Evolutionary conservation across 35 echinoderm and acorn worm genomes (phyloP).

Genomic region (Lytechinus pictus): DNA sequence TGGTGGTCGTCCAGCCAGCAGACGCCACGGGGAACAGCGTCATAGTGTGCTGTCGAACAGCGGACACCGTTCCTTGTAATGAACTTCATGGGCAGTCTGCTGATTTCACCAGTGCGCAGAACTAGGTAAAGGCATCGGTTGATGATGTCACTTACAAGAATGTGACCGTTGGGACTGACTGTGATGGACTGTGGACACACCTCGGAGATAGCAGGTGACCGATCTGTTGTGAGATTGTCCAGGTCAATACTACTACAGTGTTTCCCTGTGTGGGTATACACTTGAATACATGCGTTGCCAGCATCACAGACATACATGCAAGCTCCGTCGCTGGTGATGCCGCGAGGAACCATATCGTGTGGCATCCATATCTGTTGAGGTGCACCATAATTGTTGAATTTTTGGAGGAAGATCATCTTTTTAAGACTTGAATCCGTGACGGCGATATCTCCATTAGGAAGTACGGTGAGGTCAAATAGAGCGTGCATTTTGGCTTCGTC

Average conservation of each 20-base stretch:
- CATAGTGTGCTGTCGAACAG: not conserved
- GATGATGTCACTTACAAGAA: slow-evolving; percentile 31
- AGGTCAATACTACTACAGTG: slow-evolving; percentile 45
- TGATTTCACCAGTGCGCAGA: slow-evolving; percentile 41
- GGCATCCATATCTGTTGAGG: slow-evolving; percentile 36
- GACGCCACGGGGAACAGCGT: slow-evolving; percentile 15
- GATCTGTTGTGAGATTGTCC: slow-evolving; percentile 22
- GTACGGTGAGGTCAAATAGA: slow-evolving; percentile 27
- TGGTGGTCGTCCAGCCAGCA: slow-evolving; percentile 29
- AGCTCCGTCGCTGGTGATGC: slow-evolving; percentile 38
- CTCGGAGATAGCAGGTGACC: not conserved
- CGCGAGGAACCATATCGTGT: slow-evolving; percentile 34
- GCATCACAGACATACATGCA: slow-evolving; percentile 41
- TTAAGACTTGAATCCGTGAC: slow-evolving; percentile 31
- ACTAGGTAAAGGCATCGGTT: slow-evolving; percentile 40
- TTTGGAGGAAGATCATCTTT: slow-evolving; percentile 24
- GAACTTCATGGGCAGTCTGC: slow-evolving; percentile 24
- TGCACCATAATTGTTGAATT: slow-evolving; percentile 21
- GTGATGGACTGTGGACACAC: slow-evolving; percentile 31
- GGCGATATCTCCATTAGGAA: slow-evolving; percentile 24
- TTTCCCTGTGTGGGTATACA: slow-evolving; percentile 40
- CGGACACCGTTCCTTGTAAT: not conserved
- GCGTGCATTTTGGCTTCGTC: slow-evolving; percentile 37
- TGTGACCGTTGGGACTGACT: slow-evolving; percentile 8
- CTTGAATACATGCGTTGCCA: slow-evolving; percentile 33